Evolutionary conservation across 2,797 vertebrate genomes (phyloP), one percentile per base, ranked within the genome.

Genomic region (Acanthurus lineatus): DNA sequence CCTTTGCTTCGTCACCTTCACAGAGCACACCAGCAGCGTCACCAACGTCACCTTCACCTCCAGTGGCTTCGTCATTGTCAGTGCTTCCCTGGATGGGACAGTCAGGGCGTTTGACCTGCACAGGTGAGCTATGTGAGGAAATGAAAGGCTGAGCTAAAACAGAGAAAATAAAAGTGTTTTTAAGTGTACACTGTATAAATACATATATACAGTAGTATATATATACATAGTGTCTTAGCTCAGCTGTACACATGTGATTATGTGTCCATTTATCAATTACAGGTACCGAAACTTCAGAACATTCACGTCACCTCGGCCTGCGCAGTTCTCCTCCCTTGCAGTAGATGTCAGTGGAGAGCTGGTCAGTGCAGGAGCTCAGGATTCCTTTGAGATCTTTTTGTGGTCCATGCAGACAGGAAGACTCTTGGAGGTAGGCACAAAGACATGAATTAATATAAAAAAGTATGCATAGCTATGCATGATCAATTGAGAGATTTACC

Each of bases 211-310:
- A 17, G 44, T 45, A 44, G 42, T n/a, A n/a, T n/a, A 25, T 32
- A 45, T 10, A 10, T 56, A 15, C 12, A 28, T 14, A 17, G 44
- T 45, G 44, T 10, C 44, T 32, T 16, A 35, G 28, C 28, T 9
- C 32, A 19, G 56, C 56, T n/a, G 35, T 17, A 19, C 47, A 19
- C 15, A 6, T 48, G 14, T 51, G 48, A 51, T 5, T 19, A 10
- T 28, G 38, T 42, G 38, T 44, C 2, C 4, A 0, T 42, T 48
- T 40, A 0, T 56, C 8, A 5, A 5, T 51, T n/a, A 59, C 90
- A 99, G 98, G 70, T 99, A 99, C 92, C 96, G 98, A n/a, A 99
- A 99, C 93, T 99, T 99, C 93, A 95, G 98, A 15, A 99, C 97
- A 0, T 96, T 99, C 83, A 99, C 98, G 0, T 99, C 98, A 0